Percentiles rank a stretch among this genome's conserved stretches.
phyloP scores from a whole-genome alignment of 2,113 vertebrate species.

The Lathamus discolor region DNA sequence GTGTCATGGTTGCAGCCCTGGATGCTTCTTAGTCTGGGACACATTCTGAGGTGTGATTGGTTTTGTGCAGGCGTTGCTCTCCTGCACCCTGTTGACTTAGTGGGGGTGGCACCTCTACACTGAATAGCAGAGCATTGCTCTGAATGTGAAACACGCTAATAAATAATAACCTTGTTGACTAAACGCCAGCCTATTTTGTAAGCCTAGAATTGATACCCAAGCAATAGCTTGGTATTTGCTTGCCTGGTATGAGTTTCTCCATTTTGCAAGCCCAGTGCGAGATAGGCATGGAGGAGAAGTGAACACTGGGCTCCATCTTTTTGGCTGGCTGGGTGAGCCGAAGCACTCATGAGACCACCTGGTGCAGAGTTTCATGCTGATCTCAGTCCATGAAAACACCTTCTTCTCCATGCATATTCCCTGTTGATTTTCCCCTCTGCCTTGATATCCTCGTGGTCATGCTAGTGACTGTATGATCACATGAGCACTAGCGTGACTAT shows the following conservation, averaged over 20 bases:
- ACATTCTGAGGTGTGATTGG: neutral
- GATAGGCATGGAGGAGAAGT: neutral
- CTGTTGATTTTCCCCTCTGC: neutral
- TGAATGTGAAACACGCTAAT: neutral
- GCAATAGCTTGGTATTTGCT: neutral
- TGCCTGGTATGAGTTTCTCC: neutral
- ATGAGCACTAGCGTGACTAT: neutral
- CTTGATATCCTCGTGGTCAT: neutral
- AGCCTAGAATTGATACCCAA: neutral
- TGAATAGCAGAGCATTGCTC: neutral
- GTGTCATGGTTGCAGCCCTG: neutral
- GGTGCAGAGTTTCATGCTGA: neutral
- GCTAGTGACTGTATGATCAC: neutral
- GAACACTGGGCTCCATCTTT: neutral
- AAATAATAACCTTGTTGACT: neutral
- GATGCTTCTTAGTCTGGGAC: neutral
- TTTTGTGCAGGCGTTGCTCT: neutral
- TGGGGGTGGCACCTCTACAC: neutral
- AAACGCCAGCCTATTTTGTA: neutral
- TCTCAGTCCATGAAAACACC: neutral
- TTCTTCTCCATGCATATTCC: neutral
- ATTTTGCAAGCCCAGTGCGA: neutral
- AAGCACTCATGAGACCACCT: neutral
- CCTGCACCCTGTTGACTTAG: neutral
- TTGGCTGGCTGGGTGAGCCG: neutral